A percentile compares a stretch with the other conserved stretches of the same genome.
Conservation (phyloP, 2,797 vertebrate species). For the Onychomys arenicola region DNA sequence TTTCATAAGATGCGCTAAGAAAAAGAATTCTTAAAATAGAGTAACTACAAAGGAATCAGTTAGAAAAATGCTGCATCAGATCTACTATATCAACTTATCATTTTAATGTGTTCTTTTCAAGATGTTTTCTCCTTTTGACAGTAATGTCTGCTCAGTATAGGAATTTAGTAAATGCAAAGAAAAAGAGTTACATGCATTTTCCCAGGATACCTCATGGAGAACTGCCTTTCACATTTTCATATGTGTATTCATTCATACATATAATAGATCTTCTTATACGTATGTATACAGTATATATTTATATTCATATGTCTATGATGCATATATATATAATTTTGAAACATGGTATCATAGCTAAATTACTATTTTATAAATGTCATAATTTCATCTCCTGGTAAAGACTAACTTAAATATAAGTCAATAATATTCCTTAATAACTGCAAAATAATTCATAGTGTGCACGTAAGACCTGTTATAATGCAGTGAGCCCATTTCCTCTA, state of each 20-base stretch:
- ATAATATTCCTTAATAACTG: not conserved
- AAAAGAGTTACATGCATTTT: not conserved
- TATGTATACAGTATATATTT: not conserved
- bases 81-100: not conserved
- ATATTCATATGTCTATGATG: not conserved
- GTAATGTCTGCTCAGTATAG: not conserved
- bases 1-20: slow-evolving; percentile 9
- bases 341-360: not conserved
- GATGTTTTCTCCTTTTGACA: not conserved
- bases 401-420: not conserved
- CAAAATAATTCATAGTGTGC: not conserved
- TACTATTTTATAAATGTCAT: not conserved
- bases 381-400: not conserved
- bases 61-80: not conserved
- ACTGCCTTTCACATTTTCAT: not conserved
- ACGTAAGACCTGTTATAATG: not conserved
- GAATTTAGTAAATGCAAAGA: not conserved
- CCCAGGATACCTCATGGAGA: not conserved
- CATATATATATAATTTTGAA: not conserved
- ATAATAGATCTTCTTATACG: not conserved
- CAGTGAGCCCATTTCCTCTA: not conserved
- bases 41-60: not conserved
- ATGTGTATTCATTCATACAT: not conserved
- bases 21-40: slow-evolving; percentile 28
- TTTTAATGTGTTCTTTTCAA: not conserved